Conservation (phyloP, 2,113 vertebrate genomes). For the Chunga burmeisteri region DNA sequence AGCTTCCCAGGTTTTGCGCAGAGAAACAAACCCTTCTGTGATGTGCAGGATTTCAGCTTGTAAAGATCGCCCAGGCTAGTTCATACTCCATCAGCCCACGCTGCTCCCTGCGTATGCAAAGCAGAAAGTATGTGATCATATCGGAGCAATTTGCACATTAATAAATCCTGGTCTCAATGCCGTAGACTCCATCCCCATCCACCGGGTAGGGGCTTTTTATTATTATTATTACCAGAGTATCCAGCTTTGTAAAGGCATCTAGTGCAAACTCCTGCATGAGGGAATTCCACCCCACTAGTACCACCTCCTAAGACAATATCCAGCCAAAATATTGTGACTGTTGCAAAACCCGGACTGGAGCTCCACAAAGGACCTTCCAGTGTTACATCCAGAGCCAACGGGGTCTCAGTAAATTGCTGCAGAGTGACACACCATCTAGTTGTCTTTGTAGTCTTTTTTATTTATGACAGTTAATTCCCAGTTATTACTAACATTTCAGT, state of each 20-base stretch:
- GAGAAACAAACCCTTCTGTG: constrained; percentile 44
- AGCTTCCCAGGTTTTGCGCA: neutral
- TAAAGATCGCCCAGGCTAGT: constrained; percentile 41
- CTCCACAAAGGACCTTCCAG: constrained; percentile 61
- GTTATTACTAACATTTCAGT: constrained; percentile 44
- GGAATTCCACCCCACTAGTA: constrained; percentile 70
- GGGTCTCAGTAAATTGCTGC: constrained; percentile 45
- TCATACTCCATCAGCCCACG: constrained; percentile 60
- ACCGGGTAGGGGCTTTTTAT: constrained; percentile 5
- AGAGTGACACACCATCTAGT: constrained; percentile 45
- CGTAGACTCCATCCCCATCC: constrained; percentile 43
- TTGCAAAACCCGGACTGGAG: constrained; percentile 75
- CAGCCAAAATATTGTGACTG: constrained; percentile 71
- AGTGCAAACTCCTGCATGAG: constrained; percentile 70
- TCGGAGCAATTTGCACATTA: constrained; percentile 50
- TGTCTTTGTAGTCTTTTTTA: constrained; percentile 62
- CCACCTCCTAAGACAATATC: constrained; percentile 74
- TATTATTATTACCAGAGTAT: constrained; percentile 54
- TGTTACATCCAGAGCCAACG: constrained; percentile 15
- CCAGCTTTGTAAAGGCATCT: constrained; percentile 65
- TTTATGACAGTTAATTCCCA: constrained; percentile 46
- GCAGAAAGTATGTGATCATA: constrained; percentile 62
- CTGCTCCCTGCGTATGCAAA: constrained; percentile 61
- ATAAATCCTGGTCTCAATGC: constrained; percentile 34
- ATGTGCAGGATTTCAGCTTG: constrained; percentile 53